Conservation (phyloP, 2,113 vertebrate species). For the Albula goreensis region DNA sequence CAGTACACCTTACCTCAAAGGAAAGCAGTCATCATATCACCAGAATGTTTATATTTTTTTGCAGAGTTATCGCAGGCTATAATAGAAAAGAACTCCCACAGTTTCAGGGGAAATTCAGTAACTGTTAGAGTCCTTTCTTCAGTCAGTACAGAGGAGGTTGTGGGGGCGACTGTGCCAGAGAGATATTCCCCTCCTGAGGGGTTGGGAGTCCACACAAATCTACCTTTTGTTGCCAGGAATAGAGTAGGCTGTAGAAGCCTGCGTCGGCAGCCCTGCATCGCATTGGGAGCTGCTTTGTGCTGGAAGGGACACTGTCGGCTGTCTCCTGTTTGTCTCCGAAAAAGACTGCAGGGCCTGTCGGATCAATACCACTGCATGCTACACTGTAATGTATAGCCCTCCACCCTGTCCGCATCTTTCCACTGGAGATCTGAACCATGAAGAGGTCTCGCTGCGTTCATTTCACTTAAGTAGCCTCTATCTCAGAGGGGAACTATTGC, state of each 20-base stretch:
- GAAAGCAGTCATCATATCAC: neutral
- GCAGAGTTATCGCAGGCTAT: neutral
- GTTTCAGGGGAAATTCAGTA: neutral
- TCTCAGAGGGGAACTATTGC: neutral
- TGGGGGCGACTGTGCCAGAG: neutral
- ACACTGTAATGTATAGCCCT: neutral
- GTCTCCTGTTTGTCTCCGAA: neutral
- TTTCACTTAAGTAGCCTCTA: neutral
- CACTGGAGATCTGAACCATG: neutral
- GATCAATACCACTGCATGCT: neutral
- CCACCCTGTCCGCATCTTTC: neutral
- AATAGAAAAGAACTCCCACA: neutral
- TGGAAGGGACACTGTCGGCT: neutral
- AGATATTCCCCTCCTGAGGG: neutral
- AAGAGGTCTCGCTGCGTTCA: neutral
- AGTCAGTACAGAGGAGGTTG: neutral
- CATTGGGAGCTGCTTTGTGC: neutral
- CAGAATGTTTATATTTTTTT: neutral
- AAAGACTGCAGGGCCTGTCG: neutral
- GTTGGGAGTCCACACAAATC: neutral
- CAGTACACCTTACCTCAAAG: neutral
- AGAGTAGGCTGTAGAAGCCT: neutral
- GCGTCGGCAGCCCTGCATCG: neutral
- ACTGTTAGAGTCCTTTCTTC: neutral
- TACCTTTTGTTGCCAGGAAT: neutral